Evolutionary conservation across 2,113 vertebrate species (phyloP).

Genomic region (Daubentonia madagascariensis): DNA sequence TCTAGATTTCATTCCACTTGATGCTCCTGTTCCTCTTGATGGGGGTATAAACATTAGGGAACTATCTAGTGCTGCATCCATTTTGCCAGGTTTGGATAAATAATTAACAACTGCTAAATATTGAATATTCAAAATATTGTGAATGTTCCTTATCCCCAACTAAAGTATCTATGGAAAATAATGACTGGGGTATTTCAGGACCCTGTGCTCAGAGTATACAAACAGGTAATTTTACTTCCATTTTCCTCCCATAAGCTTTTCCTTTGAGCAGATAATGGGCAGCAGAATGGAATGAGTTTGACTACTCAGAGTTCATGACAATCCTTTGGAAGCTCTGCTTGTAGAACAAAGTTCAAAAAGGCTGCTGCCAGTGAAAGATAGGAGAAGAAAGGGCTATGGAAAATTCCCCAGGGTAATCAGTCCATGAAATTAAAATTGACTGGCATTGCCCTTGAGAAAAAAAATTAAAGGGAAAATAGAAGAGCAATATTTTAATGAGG

Average conservation of each 20-base stretch:
- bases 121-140: not conserved
- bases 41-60: not conserved
- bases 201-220: not conserved
- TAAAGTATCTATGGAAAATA: not conserved
- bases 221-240: not conserved
- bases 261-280: not conserved
- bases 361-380: slow-evolving; percentile 34
- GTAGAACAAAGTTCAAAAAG: slow-evolving; percentile 56
- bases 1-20: not conserved
- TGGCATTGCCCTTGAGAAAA: slow-evolving; percentile 17
- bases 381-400: slow-evolving; percentile 31
- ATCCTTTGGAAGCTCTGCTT: slow-evolving; percentile 23
- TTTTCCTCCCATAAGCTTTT: not conserved
- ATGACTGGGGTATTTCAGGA: not conserved
- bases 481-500: slow-evolving; percentile 20
- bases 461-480: slow-evolving; percentile 9
- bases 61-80: not conserved
- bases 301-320: not conserved
- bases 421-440: slow-evolving; percentile 13
- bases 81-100: not conserved
- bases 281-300: not conserved
- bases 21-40: not conserved
- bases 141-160: not conserved
- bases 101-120: not conserved
- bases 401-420: slow-evolving; percentile 45